These are phyloP conservation scores for Archocentrus centrarchus DNA, from an alignment of 2,113 vertebrate genomes.

Conservation along the genomic window DNA sequence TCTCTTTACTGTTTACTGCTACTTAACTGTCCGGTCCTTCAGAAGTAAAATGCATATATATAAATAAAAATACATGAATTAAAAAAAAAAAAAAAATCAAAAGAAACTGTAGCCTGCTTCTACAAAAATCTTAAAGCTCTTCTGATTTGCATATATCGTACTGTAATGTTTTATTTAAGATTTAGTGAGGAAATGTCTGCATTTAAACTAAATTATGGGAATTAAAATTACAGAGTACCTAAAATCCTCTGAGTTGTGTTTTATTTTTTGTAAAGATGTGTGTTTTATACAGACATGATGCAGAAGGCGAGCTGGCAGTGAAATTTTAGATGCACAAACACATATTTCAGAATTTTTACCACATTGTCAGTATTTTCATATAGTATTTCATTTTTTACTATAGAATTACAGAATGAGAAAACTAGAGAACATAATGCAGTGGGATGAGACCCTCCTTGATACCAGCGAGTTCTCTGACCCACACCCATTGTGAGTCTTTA, in stretches of 20 bases:
- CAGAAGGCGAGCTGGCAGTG: neutral
- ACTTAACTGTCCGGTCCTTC: conserved; percentile 67
- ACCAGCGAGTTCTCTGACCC: neutral
- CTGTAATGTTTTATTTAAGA: conserved; percentile 84
- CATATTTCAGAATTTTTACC: neutral
- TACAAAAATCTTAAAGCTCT: conserved; percentile 73
- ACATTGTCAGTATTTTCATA: neutral
- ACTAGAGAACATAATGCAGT: neutral
- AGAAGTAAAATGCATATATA: conserved; percentile 35
- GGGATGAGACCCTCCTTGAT: neutral
- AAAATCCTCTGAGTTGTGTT: conserved; percentile 40
- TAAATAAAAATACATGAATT: conserved; percentile 16
- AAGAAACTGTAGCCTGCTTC: conserved; percentile 74
- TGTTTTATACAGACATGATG: neutral
- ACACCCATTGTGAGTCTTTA: neutral
- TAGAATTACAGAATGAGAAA: neutral
- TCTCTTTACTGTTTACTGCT: conserved; percentile 77
- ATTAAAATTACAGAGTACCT: conserved; percentile 86
- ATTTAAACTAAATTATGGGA: conserved; percentile 86
- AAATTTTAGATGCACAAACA: neutral
- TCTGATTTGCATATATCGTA: conserved; percentile 84
- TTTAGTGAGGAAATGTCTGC: conserved; percentile 82
- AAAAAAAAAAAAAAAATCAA: conserved; percentile 32
- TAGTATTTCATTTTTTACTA: neutral
- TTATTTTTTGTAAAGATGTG: conserved; percentile 24